phyloP scores from a whole-genome alignment of 2,113 vertebrate species.

The Phrynosoma blainvillii region DNA sequence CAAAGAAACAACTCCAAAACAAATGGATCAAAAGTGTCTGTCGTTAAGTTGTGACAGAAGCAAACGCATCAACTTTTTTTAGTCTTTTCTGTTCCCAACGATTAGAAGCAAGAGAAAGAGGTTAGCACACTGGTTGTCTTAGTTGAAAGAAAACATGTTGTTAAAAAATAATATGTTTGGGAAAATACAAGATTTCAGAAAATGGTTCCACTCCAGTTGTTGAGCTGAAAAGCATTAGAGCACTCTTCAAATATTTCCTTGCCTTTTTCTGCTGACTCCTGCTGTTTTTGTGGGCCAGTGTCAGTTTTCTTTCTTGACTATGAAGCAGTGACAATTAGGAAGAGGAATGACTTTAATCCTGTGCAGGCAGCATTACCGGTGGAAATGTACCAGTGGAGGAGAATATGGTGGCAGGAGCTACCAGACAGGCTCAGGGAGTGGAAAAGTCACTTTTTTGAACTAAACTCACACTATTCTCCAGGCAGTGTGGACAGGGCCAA shows the following conservation, averaged over 20 bases:
- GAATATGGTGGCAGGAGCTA: neutral
- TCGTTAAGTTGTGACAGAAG: neutral
- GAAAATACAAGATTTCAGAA: slow-evolving; percentile 54
- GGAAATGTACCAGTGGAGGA: neutral
- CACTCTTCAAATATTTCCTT: slow-evolving; percentile 60
- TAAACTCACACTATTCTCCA: too few species aligned
- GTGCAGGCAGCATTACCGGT: neutral
- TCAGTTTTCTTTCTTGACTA: slow-evolving; percentile 65
- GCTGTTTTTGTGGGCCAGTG: slow-evolving; percentile 69
- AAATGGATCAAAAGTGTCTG: neutral
- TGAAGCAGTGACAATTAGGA: slow-evolving; percentile 53
- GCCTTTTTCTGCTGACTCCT: slow-evolving; percentile 71
- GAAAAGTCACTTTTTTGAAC: too few species aligned
- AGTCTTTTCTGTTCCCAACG: neutral
- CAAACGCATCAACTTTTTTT: neutral
- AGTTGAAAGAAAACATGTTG: neutral
- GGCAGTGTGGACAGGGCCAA: too few species aligned
- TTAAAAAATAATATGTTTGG: slow-evolving; percentile 41
- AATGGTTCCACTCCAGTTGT: slow-evolving; percentile 42
- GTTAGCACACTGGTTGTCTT: slow-evolving; percentile 28
- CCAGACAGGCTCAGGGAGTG: neutral
- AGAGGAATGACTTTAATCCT: slow-evolving; percentile 66
- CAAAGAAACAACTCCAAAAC: neutral
- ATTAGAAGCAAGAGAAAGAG: slow-evolving; percentile 15
- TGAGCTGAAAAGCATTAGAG: slow-evolving; percentile 59